These are phyloP conservation scores for Heteractis magnifica DNA, from an alignment of 92 coral and sea anemone species.

Conservation along the genomic window DNA sequence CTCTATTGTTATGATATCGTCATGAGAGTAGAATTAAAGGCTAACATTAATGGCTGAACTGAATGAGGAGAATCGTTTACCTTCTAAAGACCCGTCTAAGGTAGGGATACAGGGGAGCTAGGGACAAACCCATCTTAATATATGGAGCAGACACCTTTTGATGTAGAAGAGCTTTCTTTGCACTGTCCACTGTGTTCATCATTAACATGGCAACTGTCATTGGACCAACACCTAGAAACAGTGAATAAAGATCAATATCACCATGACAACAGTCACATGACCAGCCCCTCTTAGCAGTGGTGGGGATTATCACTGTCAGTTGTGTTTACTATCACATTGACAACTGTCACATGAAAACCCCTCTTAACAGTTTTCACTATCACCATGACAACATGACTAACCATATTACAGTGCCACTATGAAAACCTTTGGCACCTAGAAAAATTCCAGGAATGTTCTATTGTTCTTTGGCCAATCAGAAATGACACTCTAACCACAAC, in stretches of 20 bases:
- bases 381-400: not conserved
- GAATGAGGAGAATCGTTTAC: slow-evolving; percentile 11
- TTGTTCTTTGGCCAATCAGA: too few species aligned
- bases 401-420: not conserved
- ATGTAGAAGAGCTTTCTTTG: slow-evolving; percentile 73
- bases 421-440: too few species aligned
- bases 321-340: not conserved
- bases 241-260: not conserved
- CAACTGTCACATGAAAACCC: not conserved
- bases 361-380: not conserved
- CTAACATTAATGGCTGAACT: not conserved
- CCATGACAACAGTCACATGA: not conserved
- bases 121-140: slow-evolving; percentile 89
- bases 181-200: slow-evolving; percentile 98
- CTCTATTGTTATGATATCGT: too few species aligned
- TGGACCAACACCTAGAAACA: slow-evolving; percentile 92
- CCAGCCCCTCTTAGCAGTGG: not conserved
- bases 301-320: not conserved
- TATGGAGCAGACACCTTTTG: slow-evolving; percentile 90
- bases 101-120: slow-evolving; percentile 82
- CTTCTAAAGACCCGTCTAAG: slow-evolving; percentile 71
- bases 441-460: too few species aligned
- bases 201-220: slow-evolving; percentile 99
- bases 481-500: too few species aligned
- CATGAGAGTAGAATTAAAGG: too few species aligned